These are phyloP conservation scores for Acrocephalus scirpaceus DNA, from an alignment of 2,797 vertebrate species.

Conservation along the genomic window DNA sequence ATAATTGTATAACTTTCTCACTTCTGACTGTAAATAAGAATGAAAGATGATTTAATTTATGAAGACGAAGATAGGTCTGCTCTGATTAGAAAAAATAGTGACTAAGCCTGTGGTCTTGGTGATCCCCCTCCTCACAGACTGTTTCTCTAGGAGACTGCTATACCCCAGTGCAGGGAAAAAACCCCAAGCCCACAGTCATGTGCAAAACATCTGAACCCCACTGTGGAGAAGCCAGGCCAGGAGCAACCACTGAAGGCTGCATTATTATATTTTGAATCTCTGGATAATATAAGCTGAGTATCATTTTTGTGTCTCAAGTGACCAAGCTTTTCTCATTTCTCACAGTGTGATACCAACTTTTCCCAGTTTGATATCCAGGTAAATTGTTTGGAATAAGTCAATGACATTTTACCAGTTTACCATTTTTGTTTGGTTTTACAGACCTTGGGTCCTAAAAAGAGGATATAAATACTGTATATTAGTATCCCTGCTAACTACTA, in stretches of 20 bases:
- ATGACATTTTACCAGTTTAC: not conserved
- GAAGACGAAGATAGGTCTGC: not conserved
- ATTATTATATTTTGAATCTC: not conserved
- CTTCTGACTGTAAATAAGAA: not conserved
- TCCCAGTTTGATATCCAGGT: not conserved
- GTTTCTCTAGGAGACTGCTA: not conserved
- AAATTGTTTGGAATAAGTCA: constrained; percentile 27
- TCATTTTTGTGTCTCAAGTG: not conserved
- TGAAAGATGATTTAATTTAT: not conserved
- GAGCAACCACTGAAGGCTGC: not conserved
- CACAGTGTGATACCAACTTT: not conserved
- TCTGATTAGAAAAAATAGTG: not conserved
- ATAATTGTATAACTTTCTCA: not conserved
- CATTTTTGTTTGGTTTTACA: constrained; percentile 32
- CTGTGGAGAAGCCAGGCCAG: not conserved
- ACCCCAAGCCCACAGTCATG: not conserved
- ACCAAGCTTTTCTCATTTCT: not conserved
- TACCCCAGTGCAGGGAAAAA: not conserved
- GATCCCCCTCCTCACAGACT: not conserved
- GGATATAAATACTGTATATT: not conserved
- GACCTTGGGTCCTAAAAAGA: not conserved
- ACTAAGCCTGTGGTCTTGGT: not conserved
- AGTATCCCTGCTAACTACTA: not conserved
- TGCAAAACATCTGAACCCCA: not conserved
- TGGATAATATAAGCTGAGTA: not conserved